Percentiles rank a stretch among this genome's conserved stretches.
These are phyloP conservation scores for Cochlearius cochlearius DNA, from an alignment of 2,113 vertebrate species.

Conservation along the genomic window DNA sequence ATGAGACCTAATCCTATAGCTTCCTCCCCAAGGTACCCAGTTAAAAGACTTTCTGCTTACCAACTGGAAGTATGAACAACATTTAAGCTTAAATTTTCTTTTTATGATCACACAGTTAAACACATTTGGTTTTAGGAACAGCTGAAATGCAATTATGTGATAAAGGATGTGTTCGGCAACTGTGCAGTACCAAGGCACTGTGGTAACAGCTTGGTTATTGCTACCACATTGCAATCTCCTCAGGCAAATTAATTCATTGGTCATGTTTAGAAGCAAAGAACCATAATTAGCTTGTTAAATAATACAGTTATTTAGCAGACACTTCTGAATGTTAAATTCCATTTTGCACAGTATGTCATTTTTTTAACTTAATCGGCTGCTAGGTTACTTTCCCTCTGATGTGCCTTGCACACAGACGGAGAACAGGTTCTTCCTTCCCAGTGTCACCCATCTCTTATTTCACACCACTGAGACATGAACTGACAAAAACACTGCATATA, in stretches of 20 bases:
- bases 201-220: slow-evolving; percentile 38
- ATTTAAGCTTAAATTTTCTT: neutral
- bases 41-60: neutral
- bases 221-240: slow-evolving; percentile 28
- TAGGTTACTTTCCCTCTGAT: neutral
- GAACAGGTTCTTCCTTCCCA: slow-evolving; percentile 16
- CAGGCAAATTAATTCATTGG: neutral
- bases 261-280: slow-evolving; percentile 42
- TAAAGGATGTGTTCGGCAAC: neutral
- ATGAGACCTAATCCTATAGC: neutral
- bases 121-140: neutral
- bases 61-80: neutral
- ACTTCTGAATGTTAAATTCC: neutral
- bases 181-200: neutral
- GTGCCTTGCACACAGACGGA: neutral
- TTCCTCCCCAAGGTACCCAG: neutral
- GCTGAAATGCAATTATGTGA: slow-evolving; percentile 10
- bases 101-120: neutral
- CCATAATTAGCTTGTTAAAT: slow-evolving; percentile 47
- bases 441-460: neutral
- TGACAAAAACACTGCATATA: slow-evolving; percentile 7
- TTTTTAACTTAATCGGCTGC: slow-evolving; percentile 14
- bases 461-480: neutral
- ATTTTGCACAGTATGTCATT: neutral
- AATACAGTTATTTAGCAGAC: slow-evolving; percentile 28